Percentiles rank a stretch among this genome's conserved stretches.
phyloP scores from a whole-genome alignment of 2,797 vertebrate species.

The Intellagama lesueurii region DNA sequence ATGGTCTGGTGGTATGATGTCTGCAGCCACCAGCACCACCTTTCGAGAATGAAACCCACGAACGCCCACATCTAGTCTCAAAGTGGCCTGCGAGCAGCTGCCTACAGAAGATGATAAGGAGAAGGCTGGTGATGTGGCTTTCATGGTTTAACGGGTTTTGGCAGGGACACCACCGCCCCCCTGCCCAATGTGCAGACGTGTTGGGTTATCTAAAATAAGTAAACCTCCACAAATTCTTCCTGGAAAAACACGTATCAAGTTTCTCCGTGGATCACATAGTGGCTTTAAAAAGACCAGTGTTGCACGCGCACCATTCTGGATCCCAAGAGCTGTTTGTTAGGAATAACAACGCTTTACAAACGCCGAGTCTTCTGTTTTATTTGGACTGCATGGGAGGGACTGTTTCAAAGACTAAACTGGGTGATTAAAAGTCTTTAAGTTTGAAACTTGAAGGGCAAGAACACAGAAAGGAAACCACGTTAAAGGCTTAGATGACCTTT shows the following conservation, averaged over 20 bases:
- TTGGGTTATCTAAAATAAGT: background rate
- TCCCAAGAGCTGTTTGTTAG: background rate
- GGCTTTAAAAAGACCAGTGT: background rate
- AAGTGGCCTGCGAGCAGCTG: no score
- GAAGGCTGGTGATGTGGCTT: no score
- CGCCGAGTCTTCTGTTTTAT: background rate
- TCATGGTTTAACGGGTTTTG: no score
- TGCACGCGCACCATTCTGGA: no score
- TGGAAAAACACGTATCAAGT: background rate
- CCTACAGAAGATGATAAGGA: no score
- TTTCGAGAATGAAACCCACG: background rate
- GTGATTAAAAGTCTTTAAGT: slow-evolving; percentile 40
- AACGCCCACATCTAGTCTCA: background rate
- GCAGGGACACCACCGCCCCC: no score
- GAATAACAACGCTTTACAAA: background rate
- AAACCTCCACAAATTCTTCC: background rate
- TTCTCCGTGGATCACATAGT: background rate
- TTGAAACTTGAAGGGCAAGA: background rate
- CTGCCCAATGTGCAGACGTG: no score
- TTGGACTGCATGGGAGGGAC: background rate
- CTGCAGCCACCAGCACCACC: background rate
- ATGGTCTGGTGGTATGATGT: background rate
- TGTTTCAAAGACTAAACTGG: background rate
- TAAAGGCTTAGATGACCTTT: background rate
- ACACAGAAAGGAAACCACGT: background rate